Base-by-base conservation (phyloP, 2,113 vertebrate species). In the Siphamia tubifer region DNA sequence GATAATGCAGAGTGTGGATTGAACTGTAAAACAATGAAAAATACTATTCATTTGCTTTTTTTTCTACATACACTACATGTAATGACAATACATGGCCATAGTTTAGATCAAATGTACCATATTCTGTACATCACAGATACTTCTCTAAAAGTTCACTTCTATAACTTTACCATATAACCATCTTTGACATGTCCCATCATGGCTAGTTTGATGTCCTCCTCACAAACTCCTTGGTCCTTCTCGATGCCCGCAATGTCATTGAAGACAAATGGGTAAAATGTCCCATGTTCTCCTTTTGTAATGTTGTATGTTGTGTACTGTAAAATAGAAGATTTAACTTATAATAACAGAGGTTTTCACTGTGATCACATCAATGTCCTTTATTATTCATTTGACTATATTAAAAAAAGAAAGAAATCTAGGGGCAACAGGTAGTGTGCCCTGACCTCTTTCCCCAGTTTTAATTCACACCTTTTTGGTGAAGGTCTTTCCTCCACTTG, bases 11-110 rank as follows among this genome's bases (percentile, higher is more conserved):
- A 0, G 10, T 0, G 0, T 30, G 51, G 35, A 12, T 34, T 15
- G 10, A 81, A 73, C 82, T 79, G 31, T 7, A 74, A 48, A 54
- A 38, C 8, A 38, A 7, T 1, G 13, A 12, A 8, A 34, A 34
- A 34, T 8, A 11, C 13, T 11, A 34, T 34, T 5, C 13, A 34
- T 34, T 11, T 34, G 5, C 4, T 11, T 11, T 11, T 9, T 9
- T 9, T 4, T 8, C 31, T 20, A 2, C 1, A 11, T 20, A 21
- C 12, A 11, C 9, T 10, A 16, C 8, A 38, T 16, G 4, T 16
- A 15, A 38, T n/a, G 11, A 13, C 4, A 13, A 4, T 2, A 5
- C n/a, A 9, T 35, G 34, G 34, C n/a, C 4, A 5, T 11, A 32
- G 31, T 32, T 32, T 32, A 4, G n/a, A n/a, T n/a, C n/a, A n/a